Conservation (phyloP, 2,113 vertebrate genomes). For the Miniopterus natalensis region DNA sequence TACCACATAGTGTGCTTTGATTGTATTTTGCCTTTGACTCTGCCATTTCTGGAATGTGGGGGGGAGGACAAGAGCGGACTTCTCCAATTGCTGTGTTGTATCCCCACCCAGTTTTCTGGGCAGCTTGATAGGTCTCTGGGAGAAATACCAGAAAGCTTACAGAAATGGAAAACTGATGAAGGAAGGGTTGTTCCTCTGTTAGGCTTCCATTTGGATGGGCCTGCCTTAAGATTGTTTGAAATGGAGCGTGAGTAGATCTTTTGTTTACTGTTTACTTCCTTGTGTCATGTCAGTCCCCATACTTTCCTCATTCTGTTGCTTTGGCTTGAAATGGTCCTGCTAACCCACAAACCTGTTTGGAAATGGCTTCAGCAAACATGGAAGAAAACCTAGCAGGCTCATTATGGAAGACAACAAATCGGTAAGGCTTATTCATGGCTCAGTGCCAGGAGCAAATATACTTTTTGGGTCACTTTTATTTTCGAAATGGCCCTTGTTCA, state of each 20-base stretch:
- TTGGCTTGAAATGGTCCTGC: constrained; percentile 84
- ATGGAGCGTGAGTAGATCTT: constrained; percentile 82
- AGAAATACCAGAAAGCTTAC: constrained; percentile 82
- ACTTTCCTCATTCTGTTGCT: constrained; percentile 76
- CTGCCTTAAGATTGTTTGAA: constrained; percentile 85
- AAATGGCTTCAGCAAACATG: constrained; percentile 86
- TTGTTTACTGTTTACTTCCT: constrained; percentile 81
- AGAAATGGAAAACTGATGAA: constrained; percentile 83
- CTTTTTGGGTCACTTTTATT: constrained; percentile 85
- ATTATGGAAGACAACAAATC: constrained; percentile 87
- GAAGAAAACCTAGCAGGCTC: constrained; percentile 86
- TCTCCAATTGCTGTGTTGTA: constrained; percentile 83
- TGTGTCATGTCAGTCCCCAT: constrained; percentile 83
- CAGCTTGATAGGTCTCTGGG: constrained; percentile 75
- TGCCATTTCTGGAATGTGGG: constrained; percentile 76
- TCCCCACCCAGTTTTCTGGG: constrained; percentile 82
- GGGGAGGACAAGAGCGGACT: constrained; percentile 67
- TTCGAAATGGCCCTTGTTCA: constrained; percentile 86
- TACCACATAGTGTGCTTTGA: constrained; percentile 84
- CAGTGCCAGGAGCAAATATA: constrained; percentile 83
- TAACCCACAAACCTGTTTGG: constrained; percentile 86
- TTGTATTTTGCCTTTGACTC: constrained; percentile 83
- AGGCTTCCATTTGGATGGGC: constrained; percentile 82
- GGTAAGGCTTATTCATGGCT: constrained; percentile 88
- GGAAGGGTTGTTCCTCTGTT: constrained; percentile 82